Evolutionary conservation across 2,113 vertebrate species (phyloP).

Genomic region (Corythornis madagascariensis): DNA sequence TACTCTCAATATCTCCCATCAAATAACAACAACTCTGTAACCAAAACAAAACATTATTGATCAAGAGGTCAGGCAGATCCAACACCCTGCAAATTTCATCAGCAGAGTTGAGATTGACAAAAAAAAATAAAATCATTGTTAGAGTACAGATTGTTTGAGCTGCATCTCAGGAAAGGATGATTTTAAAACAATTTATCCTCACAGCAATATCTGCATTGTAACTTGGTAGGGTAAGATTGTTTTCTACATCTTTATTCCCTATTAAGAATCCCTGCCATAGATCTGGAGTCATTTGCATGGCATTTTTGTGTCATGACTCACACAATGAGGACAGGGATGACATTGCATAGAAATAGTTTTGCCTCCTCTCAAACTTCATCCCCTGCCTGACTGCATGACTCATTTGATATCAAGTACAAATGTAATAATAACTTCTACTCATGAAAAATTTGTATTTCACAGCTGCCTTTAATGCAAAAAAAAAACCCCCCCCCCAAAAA

Average conservation of each 20-base stretch:
- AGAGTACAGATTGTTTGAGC: background rate
- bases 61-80: background rate
- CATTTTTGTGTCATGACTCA: slow-evolving; percentile 59
- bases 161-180: background rate
- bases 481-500: background rate
- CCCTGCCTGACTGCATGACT: slow-evolving; percentile 59
- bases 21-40: background rate
- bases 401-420: slow-evolving; percentile 58
- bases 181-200: background rate
- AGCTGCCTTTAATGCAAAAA: background rate
- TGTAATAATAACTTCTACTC: slow-evolving; percentile 24
- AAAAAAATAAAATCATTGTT: background rate
- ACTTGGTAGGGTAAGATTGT: background rate
- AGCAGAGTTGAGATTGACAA: background rate
- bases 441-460: background rate
- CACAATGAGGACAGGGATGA: slow-evolving; percentile 8
- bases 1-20: background rate
- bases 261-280: background rate
- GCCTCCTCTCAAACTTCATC: slow-evolving; percentile 7
- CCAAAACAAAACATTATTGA: background rate
- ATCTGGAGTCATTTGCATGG: background rate
- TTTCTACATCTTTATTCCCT: background rate
- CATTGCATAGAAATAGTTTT: slow-evolving; percentile 22
- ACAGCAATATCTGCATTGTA: slow-evolving; percentile 8
- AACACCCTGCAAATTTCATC: background rate